Evolutionary conservation across 2,797 vertebrate species (phyloP).

Genomic region (Decapterus maruadsi): DNA sequence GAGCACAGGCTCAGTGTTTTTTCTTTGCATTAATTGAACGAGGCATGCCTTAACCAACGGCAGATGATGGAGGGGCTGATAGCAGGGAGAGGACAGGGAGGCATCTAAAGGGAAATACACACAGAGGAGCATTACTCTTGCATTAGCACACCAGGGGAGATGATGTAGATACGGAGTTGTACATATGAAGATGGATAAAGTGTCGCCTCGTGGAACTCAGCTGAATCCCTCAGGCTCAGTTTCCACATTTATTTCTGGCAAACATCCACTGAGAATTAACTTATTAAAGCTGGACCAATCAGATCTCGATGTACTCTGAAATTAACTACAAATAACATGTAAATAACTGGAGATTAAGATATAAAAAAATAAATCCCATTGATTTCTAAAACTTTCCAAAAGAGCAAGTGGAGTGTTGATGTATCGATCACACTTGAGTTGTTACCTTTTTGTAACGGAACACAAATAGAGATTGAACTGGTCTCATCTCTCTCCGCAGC

Average conservation of each 20-base stretch:
- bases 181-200: background rate
- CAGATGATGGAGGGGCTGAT: background rate
- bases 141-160: background rate
- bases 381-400: background rate
- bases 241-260: background rate
- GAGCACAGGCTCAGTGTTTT: background rate
- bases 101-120: background rate
- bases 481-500: background rate
- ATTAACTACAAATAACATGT: background rate
- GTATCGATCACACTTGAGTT: background rate
- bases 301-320: background rate
- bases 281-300: background rate
- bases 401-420: background rate
- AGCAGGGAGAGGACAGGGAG: background rate
- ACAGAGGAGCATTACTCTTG: background rate
- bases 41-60: background rate
- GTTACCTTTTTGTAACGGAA: background rate
- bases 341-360: background rate
- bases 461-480: background rate
- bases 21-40: background rate
- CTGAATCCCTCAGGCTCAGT: background rate
- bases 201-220: background rate
- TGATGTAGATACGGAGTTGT: background rate
- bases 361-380: background rate
- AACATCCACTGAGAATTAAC: slow-evolving; percentile 1